These are phyloP conservation scores for Gila robusta DNA, from an alignment of 2,797 vertebrate genomes.

Conservation along the genomic window DNA sequence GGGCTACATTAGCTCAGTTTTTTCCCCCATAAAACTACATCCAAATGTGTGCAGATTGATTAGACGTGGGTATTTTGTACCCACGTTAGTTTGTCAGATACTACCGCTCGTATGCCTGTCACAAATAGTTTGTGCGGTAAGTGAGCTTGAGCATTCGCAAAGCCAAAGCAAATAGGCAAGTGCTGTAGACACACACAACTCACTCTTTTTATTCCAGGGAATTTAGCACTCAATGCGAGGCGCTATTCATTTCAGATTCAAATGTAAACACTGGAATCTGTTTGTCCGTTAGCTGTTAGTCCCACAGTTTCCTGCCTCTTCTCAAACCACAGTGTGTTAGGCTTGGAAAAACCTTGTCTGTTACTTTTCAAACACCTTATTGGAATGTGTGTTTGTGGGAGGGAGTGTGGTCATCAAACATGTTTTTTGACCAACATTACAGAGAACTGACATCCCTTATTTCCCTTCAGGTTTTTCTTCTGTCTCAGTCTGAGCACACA, in stretches of 20 bases:
- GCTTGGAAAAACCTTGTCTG: conserved; percentile 36
- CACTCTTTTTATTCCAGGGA: conserved; percentile 30
- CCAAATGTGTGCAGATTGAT: conserved; percentile 27
- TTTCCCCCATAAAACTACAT: not conserved
- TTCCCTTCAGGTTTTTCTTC: not conserved
- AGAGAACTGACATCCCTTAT: not conserved
- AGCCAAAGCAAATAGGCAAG: conserved; percentile 69
- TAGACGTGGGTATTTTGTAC: conserved; percentile 12
- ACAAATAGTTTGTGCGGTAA: conserved; percentile 45
- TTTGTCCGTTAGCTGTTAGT: conserved; percentile 67
- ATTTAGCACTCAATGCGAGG: conserved; percentile 71
- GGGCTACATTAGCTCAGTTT: conserved; percentile 31
- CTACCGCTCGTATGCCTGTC: conserved; percentile 45
- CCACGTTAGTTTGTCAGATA: not conserved
- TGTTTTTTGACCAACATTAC: conserved; percentile 7
- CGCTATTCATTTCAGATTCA: conserved; percentile 78
- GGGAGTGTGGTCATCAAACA: not conserved
- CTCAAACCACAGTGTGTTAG: conserved; percentile 55
- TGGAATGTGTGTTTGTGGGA: conserved; percentile 20
- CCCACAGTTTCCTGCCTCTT: conserved; percentile 71
- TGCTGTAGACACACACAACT: conserved; percentile 14
- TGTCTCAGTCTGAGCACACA: not conserved
- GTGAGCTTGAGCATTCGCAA: conserved; percentile 46
- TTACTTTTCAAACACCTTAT: conserved; percentile 62
- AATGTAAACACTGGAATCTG: conserved; percentile 76